phyloP scores from a whole-genome alignment of 2,113 vertebrate species.

The Vanacampus margaritifer region DNA sequence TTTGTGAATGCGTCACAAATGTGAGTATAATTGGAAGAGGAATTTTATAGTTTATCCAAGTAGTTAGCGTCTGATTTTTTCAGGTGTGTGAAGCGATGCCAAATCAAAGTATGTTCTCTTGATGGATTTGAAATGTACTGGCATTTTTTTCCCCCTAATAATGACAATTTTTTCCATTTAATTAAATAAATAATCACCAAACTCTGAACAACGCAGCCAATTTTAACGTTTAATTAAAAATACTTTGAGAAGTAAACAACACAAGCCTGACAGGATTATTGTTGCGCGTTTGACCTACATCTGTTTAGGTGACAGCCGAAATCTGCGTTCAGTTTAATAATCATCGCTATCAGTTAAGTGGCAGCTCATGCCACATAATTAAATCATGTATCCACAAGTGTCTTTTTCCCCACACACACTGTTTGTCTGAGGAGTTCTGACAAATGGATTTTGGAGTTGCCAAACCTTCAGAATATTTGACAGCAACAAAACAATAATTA shows the following conservation, averaged over 20 bases:
- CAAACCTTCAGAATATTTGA: constrained; percentile 10
- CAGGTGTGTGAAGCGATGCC: background rate
- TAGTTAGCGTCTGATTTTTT: background rate
- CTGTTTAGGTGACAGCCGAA: background rate
- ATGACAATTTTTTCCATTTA: constrained; percentile 9
- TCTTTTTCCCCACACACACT: background rate
- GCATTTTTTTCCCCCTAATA: background rate
- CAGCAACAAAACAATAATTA: constrained; percentile 22
- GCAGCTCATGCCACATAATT: constrained; percentile 14
- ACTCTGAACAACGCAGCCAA: background rate
- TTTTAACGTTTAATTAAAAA: constrained; percentile 5
- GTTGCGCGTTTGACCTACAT: background rate
- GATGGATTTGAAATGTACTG: background rate
- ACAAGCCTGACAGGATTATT: constrained; percentile 10
- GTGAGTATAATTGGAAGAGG: background rate
- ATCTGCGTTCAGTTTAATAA: background rate
- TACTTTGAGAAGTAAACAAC: background rate
- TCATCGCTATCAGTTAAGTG: background rate
- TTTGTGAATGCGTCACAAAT: background rate
- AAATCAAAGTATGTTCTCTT: background rate
- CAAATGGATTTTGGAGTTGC: constrained; percentile 7
- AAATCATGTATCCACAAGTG: constrained; percentile 18
- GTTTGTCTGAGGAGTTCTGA: constrained; percentile 19
- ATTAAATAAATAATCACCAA: background rate
- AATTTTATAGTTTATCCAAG: background rate